Evolutionary conservation across 2,113 vertebrate species (phyloP).

Genomic region (Cranoglanis bouderius): DNA sequence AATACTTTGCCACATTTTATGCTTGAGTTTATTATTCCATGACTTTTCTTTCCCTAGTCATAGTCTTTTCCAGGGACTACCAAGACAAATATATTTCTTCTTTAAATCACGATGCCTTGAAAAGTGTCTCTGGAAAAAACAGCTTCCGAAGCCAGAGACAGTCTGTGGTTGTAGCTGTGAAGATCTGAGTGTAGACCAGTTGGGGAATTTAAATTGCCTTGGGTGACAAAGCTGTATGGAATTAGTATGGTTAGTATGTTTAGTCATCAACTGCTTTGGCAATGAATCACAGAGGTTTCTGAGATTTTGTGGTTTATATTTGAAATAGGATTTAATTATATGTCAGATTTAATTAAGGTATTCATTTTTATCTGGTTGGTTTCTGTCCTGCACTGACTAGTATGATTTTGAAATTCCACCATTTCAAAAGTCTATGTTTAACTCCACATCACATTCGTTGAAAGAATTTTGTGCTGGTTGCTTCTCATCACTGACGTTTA

Average conservation of each 20-base stretch:
- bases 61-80: too few species aligned
- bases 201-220: background rate
- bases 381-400: background rate
- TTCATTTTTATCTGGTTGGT: background rate
- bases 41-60: background rate
- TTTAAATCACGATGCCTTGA: background rate
- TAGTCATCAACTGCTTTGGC: background rate
- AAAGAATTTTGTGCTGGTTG: background rate
- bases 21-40: background rate
- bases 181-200: constrained; percentile 20
- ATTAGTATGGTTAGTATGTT: background rate
- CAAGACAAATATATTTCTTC: background rate
- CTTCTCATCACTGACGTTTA: background rate
- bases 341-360: background rate
- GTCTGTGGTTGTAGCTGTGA: background rate
- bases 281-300: background rate
- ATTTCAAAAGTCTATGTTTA: background rate
- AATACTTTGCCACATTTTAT: background rate
- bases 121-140: background rate
- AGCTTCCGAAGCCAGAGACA: background rate
- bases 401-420: background rate
- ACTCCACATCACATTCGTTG: background rate
- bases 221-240: background rate
- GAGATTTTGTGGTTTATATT: background rate
- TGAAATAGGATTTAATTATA: background rate